Conservation (phyloP, 2,888 invertebrate genomes). For the Melieria picta region DNA sequence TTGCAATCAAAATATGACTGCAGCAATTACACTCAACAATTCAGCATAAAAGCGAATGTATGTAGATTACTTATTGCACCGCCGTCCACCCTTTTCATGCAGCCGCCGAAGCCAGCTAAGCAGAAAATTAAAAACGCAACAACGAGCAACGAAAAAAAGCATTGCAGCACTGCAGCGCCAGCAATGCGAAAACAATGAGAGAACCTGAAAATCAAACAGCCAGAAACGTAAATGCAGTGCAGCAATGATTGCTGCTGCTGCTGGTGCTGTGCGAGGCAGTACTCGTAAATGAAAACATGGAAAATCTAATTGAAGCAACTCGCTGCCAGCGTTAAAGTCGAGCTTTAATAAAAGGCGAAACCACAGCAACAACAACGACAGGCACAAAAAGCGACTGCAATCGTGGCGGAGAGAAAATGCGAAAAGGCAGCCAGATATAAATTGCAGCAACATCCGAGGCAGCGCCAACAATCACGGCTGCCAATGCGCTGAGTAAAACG, state of each 20-base stretch:
- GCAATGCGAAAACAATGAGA: not conserved
- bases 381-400: not conserved
- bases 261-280: not conserved
- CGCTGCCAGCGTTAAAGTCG: constrained; percentile 10
- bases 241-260: constrained; percentile 17
- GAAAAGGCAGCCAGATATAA: no score
- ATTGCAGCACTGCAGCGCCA: not conserved
- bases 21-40: constrained; percentile 32
- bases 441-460: no score
- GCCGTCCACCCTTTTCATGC: not conserved
- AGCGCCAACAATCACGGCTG: no score
- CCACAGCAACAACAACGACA: not conserved
- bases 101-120: constrained; percentile 32
- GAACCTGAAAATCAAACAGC: not conserved
- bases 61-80: not conserved
- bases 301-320: constrained; percentile 35
- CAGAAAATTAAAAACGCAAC: constrained; percentile 38
- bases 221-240: not conserved
- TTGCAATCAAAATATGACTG: constrained; percentile 31
- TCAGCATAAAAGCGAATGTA: not conserved
- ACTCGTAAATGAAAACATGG: constrained; percentile 37
- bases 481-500: no score
- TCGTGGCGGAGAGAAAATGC: not conserved
- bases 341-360: not conserved
- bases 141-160: constrained; percentile 16